A percentile compares a stretch with the other conserved stretches of the same genome.
Evolutionary conservation across 2,113 vertebrate genomes (phyloP).

Genomic region (Odontesthes bonariensis): DNA sequence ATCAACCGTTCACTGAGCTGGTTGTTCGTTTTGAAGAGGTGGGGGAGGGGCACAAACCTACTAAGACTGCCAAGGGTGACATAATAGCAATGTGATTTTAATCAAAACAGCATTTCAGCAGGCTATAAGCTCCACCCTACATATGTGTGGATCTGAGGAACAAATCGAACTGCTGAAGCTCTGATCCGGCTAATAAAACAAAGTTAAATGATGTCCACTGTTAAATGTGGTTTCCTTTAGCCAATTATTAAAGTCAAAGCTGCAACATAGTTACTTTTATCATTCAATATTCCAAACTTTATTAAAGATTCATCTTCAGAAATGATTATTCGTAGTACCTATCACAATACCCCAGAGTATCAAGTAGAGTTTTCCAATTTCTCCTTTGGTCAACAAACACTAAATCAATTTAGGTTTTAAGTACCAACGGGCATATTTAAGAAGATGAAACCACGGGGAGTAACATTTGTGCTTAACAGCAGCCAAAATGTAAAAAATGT

Average conservation of each 20-base stretch:
- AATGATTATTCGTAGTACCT: not conserved
- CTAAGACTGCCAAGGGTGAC: conserved; percentile 78
- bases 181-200: conserved; percentile 13
- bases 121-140: conserved; percentile 61
- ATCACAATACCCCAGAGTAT: not conserved
- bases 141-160: conserved; percentile 51
- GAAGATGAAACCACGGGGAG: not conserved
- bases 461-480: not conserved
- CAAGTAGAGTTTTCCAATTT: not conserved
- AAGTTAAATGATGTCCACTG: not conserved
- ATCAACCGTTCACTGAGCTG: conserved; percentile 42
- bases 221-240: not conserved
- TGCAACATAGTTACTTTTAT: too few relatives aligned
- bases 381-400: too few relatives aligned
- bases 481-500: too few relatives aligned
- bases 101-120: conserved; percentile 79
- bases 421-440: not conserved
- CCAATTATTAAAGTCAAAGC: too few relatives aligned
- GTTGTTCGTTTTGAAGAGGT: conserved; percentile 57
- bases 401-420: too few relatives aligned
- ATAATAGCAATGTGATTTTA: conserved; percentile 82
- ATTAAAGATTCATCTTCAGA: not conserved
- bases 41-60: conserved; percentile 55
- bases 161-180: conserved; percentile 20
- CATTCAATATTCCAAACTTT: not conserved